Conservation (phyloP, 2,888 invertebrate genomes). For the Dorcus hopei region DNA sequence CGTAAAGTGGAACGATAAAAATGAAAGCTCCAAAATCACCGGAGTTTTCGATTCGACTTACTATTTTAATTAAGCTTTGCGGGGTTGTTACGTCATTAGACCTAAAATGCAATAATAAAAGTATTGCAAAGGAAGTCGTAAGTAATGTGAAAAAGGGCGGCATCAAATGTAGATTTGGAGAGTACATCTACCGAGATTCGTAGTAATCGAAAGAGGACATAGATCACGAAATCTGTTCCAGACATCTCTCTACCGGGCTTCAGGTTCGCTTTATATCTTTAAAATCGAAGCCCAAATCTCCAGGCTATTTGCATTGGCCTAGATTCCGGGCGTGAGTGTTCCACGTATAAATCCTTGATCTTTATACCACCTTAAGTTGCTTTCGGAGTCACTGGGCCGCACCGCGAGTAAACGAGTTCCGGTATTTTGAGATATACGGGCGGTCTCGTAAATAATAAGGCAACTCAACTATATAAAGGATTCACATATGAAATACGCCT, state of each 20-base stretch:
- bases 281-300: slow-evolving; percentile 32
- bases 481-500: slow-evolving; percentile 21
- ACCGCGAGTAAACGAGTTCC: slow-evolving; percentile 38
- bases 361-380: slow-evolving; percentile 32
- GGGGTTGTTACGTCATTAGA: too few species aligned
- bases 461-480: slow-evolving; percentile 15
- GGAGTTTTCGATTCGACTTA: too few species aligned
- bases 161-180: neutral
- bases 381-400: slow-evolving; percentile 36
- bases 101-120: too few species aligned
- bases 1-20: neutral
- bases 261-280: slow-evolving; percentile 24
- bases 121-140: too few species aligned
- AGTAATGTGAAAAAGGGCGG: neutral
- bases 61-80: too few species aligned
- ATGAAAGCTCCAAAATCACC: too few species aligned
- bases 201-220: slow-evolving; percentile 1
- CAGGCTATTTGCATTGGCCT: slow-evolving; percentile 36
- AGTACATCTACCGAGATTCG: neutral
- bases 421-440: slow-evolving; percentile 37
- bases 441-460: slow-evolving; percentile 24
- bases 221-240: slow-evolving; percentile 19
- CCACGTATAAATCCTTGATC: slow-evolving; percentile 32
- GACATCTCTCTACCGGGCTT: slow-evolving; percentile 25
- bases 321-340: slow-evolving; percentile 33